Evolutionary conservation across 2,113 vertebrate species (phyloP).

Genomic region (Ranitomeya imitator): DNA sequence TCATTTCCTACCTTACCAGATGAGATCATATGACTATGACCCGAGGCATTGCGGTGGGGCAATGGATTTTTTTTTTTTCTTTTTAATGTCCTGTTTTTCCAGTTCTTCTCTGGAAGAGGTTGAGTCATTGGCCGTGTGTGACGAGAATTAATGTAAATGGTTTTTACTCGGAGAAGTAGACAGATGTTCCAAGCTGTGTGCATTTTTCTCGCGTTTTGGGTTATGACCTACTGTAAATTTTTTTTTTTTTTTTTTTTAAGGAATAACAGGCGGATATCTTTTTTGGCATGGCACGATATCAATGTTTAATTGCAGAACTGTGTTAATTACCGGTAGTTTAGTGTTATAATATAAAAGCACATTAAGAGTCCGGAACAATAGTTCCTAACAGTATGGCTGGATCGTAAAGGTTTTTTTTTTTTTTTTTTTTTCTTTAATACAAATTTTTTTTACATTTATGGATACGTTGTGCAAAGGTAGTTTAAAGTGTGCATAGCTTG

Average conservation of each 20-base stretch:
- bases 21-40: not conserved
- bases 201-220: not conserved
- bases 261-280: not conserved
- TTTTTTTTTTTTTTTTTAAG: slow-evolving; percentile 17
- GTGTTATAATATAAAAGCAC: not conserved
- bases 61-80: not conserved
- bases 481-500: no score
- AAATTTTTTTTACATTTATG: no score
- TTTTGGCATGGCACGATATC: not conserved
- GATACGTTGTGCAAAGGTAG: no score
- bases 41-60: not conserved
- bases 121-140: not conserved
- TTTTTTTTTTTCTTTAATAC: no score
- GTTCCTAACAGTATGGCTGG: no score
- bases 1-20: slow-evolving; percentile 1
- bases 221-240: not conserved
- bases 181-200: no score
- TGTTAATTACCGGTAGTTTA: not conserved
- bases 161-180: not conserved
- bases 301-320: not conserved
- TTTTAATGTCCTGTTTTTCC: slow-evolving; percentile 30
- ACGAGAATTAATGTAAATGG: slow-evolving; percentile 4
- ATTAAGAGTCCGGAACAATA: not conserved
- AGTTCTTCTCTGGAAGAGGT: not conserved
- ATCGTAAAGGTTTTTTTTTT: no score